A percentile compares a stretch with the other conserved stretches of the same genome.
Evolutionary conservation across 1,140 invertebrate genomes (phyloP).

Genomic region (Aphis craccivora): DNA sequence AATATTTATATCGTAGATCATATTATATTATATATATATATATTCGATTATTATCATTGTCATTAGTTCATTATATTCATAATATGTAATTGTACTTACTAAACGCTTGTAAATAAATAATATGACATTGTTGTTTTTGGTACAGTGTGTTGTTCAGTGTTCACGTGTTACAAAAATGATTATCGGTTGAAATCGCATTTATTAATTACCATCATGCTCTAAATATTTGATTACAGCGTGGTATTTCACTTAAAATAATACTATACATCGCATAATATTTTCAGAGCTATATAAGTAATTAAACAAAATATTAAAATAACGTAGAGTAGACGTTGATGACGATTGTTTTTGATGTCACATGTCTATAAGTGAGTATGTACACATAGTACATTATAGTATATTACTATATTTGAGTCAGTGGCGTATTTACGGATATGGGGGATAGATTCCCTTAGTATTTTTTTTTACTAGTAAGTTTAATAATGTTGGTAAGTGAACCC

Average conservation of each 20-base stretch:
- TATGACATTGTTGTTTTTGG: neutral
- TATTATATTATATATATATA: neutral
- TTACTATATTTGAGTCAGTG: too few relatives aligned
- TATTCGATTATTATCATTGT: neutral
- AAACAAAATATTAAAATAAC: neutral
- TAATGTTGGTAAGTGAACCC: too few relatives aligned
- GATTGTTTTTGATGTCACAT: slow-evolving; percentile 9
- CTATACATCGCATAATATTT: neutral
- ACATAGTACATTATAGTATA: neutral
- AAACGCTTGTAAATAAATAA: neutral
- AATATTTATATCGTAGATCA: neutral
- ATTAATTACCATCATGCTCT: neutral
- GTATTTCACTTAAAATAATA: slow-evolving; percentile 22
- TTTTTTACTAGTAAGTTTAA: too few relatives aligned
- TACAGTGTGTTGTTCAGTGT: neutral
- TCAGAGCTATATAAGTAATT: neutral
- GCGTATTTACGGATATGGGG: too few relatives aligned
- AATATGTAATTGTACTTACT: neutral
- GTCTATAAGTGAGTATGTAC: neutral
- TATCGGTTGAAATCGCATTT: slow-evolving; percentile 2
- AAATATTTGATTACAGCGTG: slow-evolving; percentile 28
- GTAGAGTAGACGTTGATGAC: neutral
- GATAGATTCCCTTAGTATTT: too few relatives aligned
- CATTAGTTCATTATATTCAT: neutral
- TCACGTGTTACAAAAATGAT: neutral